A percentile compares a stretch with the other conserved stretches of the same genome.
phyloP scores from a whole-genome alignment of 2,113 vertebrate species.

The Choloepus hoffmanni region DNA sequence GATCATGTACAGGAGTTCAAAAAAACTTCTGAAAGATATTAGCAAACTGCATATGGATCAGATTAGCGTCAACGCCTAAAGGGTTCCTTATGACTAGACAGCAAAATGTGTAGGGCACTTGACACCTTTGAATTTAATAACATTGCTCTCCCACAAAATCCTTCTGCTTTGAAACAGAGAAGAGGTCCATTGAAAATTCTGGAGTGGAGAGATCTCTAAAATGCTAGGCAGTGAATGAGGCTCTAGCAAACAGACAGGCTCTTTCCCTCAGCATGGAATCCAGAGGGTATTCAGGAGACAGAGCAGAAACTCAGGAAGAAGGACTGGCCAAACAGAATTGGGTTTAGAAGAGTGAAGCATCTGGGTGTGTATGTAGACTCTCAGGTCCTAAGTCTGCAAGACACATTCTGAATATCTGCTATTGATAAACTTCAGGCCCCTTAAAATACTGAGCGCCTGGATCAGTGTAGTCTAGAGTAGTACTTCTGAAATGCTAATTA shows the following conservation, averaged over 20 bases:
- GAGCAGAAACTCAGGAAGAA: background rate
- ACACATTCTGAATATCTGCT: background rate
- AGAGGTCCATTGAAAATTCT: background rate
- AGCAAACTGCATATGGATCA: background rate
- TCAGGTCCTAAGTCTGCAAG: no score
- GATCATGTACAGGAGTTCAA: background rate
- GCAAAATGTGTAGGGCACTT: accelerated
- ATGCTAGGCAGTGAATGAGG: background rate
- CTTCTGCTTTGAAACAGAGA: background rate
- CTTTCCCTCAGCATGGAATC: background rate
- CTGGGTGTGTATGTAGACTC: accelerated
- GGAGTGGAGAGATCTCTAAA: background rate
- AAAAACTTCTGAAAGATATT: background rate
- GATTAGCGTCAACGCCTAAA: background rate
- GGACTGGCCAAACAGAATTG: background rate
- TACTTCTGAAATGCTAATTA: background rate
- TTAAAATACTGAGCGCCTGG: no score
- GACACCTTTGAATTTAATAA: background rate
- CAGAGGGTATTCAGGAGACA: background rate
- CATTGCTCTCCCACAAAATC: background rate
- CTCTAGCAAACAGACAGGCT: background rate
- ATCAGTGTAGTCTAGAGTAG: background rate
- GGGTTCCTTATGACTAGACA: accelerated
- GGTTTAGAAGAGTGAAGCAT: background rate
- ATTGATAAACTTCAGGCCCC: background rate